Conservation (phyloP, 2,797 vertebrate species). For the Merluccius polli region DNA sequence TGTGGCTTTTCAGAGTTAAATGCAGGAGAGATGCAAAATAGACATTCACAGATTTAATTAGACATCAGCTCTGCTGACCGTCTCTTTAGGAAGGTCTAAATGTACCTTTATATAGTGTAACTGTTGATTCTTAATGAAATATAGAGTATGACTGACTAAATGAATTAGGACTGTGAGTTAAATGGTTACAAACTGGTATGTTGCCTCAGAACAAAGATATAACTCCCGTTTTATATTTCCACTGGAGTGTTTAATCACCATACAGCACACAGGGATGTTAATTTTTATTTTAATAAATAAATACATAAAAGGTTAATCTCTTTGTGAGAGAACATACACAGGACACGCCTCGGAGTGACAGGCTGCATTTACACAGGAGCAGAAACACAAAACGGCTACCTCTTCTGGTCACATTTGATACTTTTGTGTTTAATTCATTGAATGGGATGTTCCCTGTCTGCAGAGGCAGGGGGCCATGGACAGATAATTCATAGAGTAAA, state of each 20-base stretch:
- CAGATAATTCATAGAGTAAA: constrained; percentile 25
- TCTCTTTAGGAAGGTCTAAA: background rate
- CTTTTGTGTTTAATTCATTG: constrained; percentile 10
- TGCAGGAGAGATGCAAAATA: background rate
- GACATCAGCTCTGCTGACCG: background rate
- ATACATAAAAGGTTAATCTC: constrained; percentile 74
- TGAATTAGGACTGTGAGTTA: background rate
- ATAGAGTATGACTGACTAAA: background rate
- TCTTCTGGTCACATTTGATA: background rate
- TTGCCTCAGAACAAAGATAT: no score
- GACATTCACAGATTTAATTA: background rate
- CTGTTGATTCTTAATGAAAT: background rate
- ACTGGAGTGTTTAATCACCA: constrained; percentile 31
- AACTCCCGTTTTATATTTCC: background rate
- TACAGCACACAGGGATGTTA: constrained; percentile 19
- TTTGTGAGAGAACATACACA: constrained; percentile 20
- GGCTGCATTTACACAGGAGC: constrained; percentile 32
- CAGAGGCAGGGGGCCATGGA: background rate
- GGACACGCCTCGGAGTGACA: constrained; percentile 40
- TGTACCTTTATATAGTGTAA: background rate
- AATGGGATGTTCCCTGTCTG: constrained; percentile 13
- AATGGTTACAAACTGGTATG: no score
- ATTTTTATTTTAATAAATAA: constrained; percentile 81
- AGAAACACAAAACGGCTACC: background rate
- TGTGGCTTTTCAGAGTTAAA: background rate